Conservation (phyloP, 2,888 invertebrate species). For the Catocala sponsa region DNA sequence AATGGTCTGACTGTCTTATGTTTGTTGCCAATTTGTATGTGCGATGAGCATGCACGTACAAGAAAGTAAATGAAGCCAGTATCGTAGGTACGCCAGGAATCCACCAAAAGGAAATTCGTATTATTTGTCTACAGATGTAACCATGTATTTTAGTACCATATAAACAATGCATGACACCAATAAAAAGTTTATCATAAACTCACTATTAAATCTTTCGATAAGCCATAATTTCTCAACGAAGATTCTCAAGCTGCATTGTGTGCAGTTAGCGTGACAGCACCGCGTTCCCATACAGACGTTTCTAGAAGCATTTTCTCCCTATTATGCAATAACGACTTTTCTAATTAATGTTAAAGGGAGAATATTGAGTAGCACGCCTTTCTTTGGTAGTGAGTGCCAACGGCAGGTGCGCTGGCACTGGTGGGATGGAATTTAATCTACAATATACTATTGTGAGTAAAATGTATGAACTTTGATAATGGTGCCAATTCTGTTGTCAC, state of each 20-base stretch:
- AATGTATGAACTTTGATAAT: too few relatives aligned
- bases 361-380: constrained; percentile 15
- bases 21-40: too few relatives aligned
- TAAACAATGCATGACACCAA: not conserved
- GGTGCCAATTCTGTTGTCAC: too few relatives aligned
- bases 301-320: constrained; percentile 19
- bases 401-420: constrained; percentile 7
- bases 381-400: constrained; percentile 15
- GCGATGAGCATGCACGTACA: too few relatives aligned
- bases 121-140: too few relatives aligned
- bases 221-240: constrained; percentile 33
- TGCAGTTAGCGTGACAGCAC: constrained; percentile 15
- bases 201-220: constrained; percentile 22
- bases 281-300: constrained; percentile 13
- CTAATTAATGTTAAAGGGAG: constrained; percentile 12
- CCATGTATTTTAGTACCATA: too few relatives aligned
- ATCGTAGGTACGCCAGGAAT: too few relatives aligned
- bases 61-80: too few relatives aligned
- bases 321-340: constrained; percentile 15
- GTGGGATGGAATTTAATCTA: too few relatives aligned
- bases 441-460: too few relatives aligned
- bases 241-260: constrained; percentile 20
- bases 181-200: constrained; percentile 1
- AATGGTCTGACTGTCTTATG: too few relatives aligned
- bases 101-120: too few relatives aligned